Evolutionary conservation across 2,113 vertebrate genomes (phyloP).

Genomic region (Dromaius novaehollandiae): DNA sequence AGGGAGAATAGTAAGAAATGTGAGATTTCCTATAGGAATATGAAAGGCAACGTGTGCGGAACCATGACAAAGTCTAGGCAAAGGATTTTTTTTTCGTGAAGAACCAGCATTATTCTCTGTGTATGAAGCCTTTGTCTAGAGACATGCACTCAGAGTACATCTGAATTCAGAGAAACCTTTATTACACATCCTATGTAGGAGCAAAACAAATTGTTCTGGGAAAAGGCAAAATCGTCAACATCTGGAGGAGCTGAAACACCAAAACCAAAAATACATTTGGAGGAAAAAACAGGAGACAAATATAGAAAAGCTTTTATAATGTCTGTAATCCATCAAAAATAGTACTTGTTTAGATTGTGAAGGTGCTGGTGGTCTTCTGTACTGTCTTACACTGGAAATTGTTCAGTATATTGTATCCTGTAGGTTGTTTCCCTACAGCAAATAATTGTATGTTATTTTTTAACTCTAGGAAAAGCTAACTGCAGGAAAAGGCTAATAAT

Average conservation of each 20-base stretch:
- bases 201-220: not conserved
- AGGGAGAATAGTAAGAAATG: not conserved
- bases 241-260: not conserved
- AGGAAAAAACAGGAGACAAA: not conserved
- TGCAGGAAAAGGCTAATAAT: not conserved
- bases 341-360: not conserved
- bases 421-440: not conserved
- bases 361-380: not conserved
- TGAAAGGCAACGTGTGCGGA: not conserved
- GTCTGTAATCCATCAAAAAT: not conserved
- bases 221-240: not conserved
- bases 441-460: not conserved
- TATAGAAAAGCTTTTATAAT: not conserved
- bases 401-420: not conserved
- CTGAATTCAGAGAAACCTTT: not conserved
- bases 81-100: not conserved
- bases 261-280: not conserved
- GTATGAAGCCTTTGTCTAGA: not conserved
- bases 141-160: rapidly evolving
- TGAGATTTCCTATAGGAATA: not conserved
- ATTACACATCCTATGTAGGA: not conserved
- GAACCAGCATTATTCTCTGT: not conserved
- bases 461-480: not conserved
- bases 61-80: not conserved
- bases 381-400: not conserved